These are phyloP conservation scores for Agrenia bidenticulata DNA, from an alignment of 2,888 invertebrate genomes.

Conservation along the genomic window DNA sequence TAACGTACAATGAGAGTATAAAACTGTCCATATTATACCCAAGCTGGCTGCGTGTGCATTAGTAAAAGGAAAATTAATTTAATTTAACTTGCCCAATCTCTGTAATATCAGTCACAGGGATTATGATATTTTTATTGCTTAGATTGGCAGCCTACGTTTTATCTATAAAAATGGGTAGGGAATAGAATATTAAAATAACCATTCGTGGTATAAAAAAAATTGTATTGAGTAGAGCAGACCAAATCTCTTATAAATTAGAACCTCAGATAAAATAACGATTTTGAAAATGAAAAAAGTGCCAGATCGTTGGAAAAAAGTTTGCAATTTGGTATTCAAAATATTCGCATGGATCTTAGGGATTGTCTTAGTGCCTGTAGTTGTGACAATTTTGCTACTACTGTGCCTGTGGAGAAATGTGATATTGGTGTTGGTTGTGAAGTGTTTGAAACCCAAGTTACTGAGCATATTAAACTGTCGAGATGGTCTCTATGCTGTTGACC, in stretches of 20 bases:
- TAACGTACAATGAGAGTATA: too few relatives aligned
- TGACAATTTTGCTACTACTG: constrained; percentile 24
- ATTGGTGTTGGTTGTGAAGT: constrained; percentile 31
- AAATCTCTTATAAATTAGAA: too few relatives aligned
- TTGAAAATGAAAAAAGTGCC: constrained; percentile 22
- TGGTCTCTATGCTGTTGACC: constrained; percentile 26
- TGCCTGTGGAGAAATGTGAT: constrained; percentile 39
- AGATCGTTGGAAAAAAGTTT: constrained; percentile 17
- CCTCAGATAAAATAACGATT: too few relatives aligned
- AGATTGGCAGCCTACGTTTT: too few relatives aligned
- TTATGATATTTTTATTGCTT: too few relatives aligned
- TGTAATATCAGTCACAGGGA: background rate
- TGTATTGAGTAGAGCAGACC: too few relatives aligned
- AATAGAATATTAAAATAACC: too few relatives aligned
- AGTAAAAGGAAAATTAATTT: too few relatives aligned
- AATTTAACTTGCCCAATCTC: background rate
- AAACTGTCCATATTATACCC: too few relatives aligned
- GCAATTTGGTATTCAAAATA: constrained; percentile 19
- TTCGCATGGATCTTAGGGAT: constrained; percentile 34
- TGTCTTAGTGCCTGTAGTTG: constrained; percentile 27
- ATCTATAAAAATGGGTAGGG: too few relatives aligned
- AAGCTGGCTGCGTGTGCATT: too few relatives aligned
- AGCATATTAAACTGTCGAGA: constrained; percentile 25
- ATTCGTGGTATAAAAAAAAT: too few relatives aligned
- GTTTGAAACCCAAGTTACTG: constrained; percentile 40